A percentile compares a stretch with the other conserved stretches of the same genome.
Evolutionary conservation across 2,113 vertebrate species (phyloP).

Genomic region (Petromus typicus): DNA sequence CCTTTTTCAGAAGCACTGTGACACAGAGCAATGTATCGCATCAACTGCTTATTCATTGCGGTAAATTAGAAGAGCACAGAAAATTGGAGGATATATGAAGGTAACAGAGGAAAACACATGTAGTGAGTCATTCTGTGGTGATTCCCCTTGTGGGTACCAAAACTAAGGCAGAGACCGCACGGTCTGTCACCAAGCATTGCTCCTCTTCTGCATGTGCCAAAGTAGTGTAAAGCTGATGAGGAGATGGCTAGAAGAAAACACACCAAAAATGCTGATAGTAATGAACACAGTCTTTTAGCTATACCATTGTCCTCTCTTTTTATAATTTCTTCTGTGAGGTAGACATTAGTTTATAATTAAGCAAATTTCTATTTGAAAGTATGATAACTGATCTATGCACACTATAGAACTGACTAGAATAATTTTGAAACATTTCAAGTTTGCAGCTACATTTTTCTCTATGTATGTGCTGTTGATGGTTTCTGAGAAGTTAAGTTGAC

Average conservation of each 20-base stretch:
- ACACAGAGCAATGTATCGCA: background rate
- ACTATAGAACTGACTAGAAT: background rate
- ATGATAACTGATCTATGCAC: background rate
- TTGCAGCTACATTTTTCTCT: background rate
- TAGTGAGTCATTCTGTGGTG: too few species aligned
- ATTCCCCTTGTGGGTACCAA: background rate
- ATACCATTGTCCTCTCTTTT: background rate
- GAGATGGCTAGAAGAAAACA: background rate
- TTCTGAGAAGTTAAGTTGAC: background rate
- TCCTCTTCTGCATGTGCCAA: background rate
- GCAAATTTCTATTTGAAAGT: background rate
- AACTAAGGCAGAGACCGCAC: background rate
- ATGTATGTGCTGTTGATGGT: background rate
- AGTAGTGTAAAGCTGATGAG: background rate
- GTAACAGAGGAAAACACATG: background rate
- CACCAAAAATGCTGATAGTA: background rate
- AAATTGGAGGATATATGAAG: background rate
- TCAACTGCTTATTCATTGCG: background rate
- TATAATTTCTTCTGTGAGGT: background rate
- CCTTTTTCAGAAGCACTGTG: background rate
- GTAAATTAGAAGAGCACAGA: background rate
- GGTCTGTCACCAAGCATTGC: too few species aligned
- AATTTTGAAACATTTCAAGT: conserved; percentile 22
- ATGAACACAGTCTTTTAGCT: background rate
- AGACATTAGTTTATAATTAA: background rate